Base-by-base conservation (phyloP, 2,888 invertebrate species). In the Hofmannophila pseudospretella region DNA sequence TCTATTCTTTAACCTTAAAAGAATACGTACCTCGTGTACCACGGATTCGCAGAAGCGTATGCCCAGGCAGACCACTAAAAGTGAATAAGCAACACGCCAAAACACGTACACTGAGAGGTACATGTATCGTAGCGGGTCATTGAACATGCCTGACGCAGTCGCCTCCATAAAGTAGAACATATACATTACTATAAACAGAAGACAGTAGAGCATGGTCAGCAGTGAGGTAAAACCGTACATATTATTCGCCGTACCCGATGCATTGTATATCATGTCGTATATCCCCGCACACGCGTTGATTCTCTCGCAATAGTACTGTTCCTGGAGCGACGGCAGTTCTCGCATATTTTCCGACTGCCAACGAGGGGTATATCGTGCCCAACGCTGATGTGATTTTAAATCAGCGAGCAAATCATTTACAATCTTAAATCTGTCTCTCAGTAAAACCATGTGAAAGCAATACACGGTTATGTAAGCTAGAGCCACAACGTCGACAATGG, bases 81-180 rank as follows among this genome's bases (percentile, higher is more conserved):
- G 2, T 1, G 67, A 53, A 40, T 68, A 73, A 0, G 41, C 42
- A 19, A 72, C 65, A 41, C 74, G 71, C 78, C 79, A 79, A 26
- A 59, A 55, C 0, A 68, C 59, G 39, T 71, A 77, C 28, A 71
- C 45, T 10, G 73, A 35, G 31, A 78, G 76, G 19, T 64, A 47
- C 0, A 65, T 36, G 34, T 73, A 80, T 47, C 51, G 62, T 2
- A 51, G 46, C 7, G 61, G 30, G 32, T 80, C 71, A 5, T 67
- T 65, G 20, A 73, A 76, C 34, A 79, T 48, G 0, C 78, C 72
- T 0, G 67, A 57, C 1, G 78, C 75, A 0, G 76, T 78, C 3
- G 77, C 81, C 43, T 80, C 81, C 79, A 81, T 76, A 22, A 81
- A 71, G 44, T 80, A 80, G 45, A 76, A 80, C 40, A 73, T 51